A percentile compares a stretch with the other conserved stretches of the same genome.
Evolutionary conservation across 2,888 invertebrate genomes (phyloP).

Genomic region (Lepidocyrtinus sp.): DNA sequence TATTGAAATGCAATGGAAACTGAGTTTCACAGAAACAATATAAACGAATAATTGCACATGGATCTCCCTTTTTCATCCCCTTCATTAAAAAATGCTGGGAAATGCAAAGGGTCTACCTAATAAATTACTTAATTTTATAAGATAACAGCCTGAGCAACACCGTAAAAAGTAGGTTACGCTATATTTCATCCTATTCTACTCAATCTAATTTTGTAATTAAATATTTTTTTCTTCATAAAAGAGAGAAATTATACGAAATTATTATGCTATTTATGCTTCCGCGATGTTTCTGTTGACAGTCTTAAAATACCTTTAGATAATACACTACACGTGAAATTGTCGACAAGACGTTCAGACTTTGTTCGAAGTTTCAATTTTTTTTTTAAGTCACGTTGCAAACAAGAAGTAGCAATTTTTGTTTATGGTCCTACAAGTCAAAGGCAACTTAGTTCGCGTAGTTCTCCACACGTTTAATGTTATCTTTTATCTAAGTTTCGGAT

Average conservation of each 20-base stretch:
- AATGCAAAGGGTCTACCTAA: conserved; percentile 47
- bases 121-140: conserved; percentile 14
- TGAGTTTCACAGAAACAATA: no score
- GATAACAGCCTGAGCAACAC: conserved; percentile 52
- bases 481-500: conserved; percentile 69
- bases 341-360: conserved; percentile 63
- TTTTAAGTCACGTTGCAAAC: conserved; percentile 57
- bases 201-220: conserved; percentile 18
- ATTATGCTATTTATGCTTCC: no score
- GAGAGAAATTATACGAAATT: conserved; percentile 35
- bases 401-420: conserved; percentile 8
- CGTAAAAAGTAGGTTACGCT: conserved; percentile 34
- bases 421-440: conserved; percentile 56
- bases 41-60: no score
- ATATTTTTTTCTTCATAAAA: conserved; percentile 5
- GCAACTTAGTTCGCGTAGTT: conserved; percentile 49
- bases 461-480: no score
- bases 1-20: conserved; percentile 27
- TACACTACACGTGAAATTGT: conserved; percentile 59
- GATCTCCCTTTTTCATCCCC: no score
- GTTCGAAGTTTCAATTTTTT: conserved; percentile 62
- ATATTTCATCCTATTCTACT: no score
- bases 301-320: conserved; percentile 56
- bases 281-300: conserved; percentile 37
- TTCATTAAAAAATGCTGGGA: conserved; percentile 49